A percentile compares a stretch with the other conserved stretches of the same genome.
phyloP scores from a whole-genome alignment of 2,113 vertebrate species.

The Castor canadensis region DNA sequence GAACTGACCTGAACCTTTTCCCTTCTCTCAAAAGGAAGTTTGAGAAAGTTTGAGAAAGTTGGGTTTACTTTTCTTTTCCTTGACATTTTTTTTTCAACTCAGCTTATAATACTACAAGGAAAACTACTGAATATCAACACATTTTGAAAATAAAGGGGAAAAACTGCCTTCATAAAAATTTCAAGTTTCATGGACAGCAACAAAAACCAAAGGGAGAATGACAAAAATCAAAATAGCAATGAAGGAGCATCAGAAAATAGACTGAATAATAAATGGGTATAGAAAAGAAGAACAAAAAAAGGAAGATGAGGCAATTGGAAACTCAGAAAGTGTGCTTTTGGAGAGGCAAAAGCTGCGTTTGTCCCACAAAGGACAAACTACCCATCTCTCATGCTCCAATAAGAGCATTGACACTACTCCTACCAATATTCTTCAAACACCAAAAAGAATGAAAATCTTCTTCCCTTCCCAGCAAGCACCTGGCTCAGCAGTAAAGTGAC shows the following conservation, averaged over 20 bases:
- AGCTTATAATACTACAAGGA: slow-evolving; percentile 16
- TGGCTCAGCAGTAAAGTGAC: neutral
- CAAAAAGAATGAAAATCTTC: neutral
- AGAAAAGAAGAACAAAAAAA: too few relatives aligned
- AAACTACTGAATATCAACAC: slow-evolving; percentile 37
- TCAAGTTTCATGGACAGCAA: slow-evolving; percentile 28
- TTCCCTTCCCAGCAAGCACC: neutral
- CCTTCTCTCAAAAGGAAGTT: slow-evolving; percentile 51
- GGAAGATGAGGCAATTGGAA: neutral
- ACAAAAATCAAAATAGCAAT: slow-evolving; percentile 41
- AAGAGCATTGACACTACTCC: neutral
- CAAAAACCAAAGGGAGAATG: slow-evolving; percentile 30
- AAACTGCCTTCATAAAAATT: slow-evolving; percentile 57
- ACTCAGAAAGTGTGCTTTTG: neutral
- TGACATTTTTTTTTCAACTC: neutral
- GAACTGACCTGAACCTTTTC: slow-evolving; percentile 71
- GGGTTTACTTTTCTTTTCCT: slow-evolving; percentile 51
- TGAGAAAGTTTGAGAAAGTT: slow-evolving; percentile 59
- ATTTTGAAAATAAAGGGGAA: slow-evolving; percentile 34
- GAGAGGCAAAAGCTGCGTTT: neutral
- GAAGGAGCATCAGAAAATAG: neutral
- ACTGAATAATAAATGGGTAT: neutral
- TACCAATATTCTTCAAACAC: neutral
- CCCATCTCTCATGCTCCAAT: neutral
- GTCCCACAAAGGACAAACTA: neutral